Base-by-base conservation (phyloP, 2,888 invertebrate species). In the Danaus chrysippus region DNA sequence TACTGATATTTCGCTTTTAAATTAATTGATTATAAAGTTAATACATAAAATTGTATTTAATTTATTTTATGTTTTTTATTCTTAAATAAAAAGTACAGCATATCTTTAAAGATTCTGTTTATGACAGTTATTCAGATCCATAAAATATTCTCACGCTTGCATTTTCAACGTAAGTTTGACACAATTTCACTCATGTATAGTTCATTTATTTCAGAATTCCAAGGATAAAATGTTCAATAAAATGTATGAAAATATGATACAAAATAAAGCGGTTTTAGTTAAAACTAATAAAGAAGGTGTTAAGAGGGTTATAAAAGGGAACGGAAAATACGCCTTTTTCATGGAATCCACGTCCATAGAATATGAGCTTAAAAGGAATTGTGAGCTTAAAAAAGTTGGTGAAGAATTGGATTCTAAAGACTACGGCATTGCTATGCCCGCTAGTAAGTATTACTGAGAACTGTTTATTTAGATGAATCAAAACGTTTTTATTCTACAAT, bases 291-390 rank as follows among this genome's bases (percentile, higher is more conserved):
- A 93, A 10, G 97, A 97, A 76, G 99, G 98, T 0, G 96, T 97
- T 6, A 94, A 94, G 42, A 92, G 96, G 68, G 98, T 98, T 0
- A 74, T 92, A 0, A 78, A 76, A 1, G 81, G 84, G 42, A 80
- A 78, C 58, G 82, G 79, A 43, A 86, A 92, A 71, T 99, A 97
- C 83, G 99, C 99, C 5, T 99, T 97, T 83, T 93, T 99, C 66
- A 98, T 99, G 97, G 99, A 99, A 88, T 98, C 98, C 42, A 95
- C 97, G 8, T 95, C 95, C 15, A 95, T 99, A 73, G 98, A 99
- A 79, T 99, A 98, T 84, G 95, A 95, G 74, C 93, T 95, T 69
- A 95, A 96, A 82, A 91, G 95, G 65, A 92, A 96, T 71, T 98
- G 98, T 82, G 93, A 95, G 41, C 92, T 98, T 56, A 94, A 92